These are phyloP conservation scores for Macaca fascicularis DNA, from an alignment of 2,113 vertebrate species.

Conservation along the genomic window DNA sequence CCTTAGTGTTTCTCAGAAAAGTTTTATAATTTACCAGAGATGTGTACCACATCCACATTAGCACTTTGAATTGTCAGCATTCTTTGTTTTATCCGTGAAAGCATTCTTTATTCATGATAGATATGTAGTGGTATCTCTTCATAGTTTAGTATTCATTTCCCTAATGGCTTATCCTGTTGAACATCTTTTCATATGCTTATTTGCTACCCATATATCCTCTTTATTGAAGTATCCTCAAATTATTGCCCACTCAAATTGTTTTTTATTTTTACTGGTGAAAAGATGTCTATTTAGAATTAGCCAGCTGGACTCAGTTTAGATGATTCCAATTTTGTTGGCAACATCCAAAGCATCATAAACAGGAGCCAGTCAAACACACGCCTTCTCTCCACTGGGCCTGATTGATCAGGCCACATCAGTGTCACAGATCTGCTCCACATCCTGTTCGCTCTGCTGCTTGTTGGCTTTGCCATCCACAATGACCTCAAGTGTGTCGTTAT, in stretches of 20 bases:
- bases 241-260: background rate
- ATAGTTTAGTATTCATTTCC: background rate
- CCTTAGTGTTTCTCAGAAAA: background rate
- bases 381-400: background rate
- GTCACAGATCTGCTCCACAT: background rate
- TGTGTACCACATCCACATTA: background rate
- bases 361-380: background rate
- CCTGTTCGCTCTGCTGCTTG: background rate
- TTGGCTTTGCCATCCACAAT: background rate
- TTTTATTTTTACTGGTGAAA: background rate
- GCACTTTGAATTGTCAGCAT: background rate
- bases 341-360: background rate
- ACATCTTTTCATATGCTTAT: background rate
- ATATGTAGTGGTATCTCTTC: background rate
- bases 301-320: background rate
- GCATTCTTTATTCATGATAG: background rate
- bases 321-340: background rate
- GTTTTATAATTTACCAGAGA: background rate
- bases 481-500: background rate
- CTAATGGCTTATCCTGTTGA: background rate
- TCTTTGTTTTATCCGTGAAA: background rate
- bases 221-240: background rate
- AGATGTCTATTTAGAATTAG: background rate
- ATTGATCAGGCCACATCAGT: background rate
- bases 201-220: background rate